Base-by-base conservation (phyloP, 2,888 invertebrate genomes). In the Dynastes hyllus region DNA sequence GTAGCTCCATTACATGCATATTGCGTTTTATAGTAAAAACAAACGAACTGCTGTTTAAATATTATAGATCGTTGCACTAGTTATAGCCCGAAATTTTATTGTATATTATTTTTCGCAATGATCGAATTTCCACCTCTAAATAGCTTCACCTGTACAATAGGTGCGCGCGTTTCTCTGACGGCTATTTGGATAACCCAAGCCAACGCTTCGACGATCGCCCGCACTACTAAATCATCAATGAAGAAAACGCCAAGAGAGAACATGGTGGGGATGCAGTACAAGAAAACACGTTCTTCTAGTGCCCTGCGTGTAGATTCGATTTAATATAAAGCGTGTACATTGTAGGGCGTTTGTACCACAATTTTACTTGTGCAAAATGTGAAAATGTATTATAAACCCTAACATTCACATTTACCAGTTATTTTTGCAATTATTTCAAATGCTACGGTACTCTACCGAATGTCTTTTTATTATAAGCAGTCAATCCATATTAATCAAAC, bases 151-250 rank as follows among this genome's bases (percentile, higher is more conserved):
- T 53, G 70, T 53, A 70, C 51, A 53, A 9, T 73, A 73, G 73
- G 37, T 73, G 73, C 73, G 71, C 73, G 37, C 78, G 58, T 71
- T 65, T 29, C 78, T 27, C 58, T 32, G 11, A n/a, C 55, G 65
- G 53, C 22, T 58, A 66, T 63, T 70, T 53, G 37, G 37, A 58
- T 58, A 73, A 61, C 13, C 73, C 73, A 73, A 73, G 58, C 73
- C 58, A 22, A 73, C 58, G 37, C 40, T 61, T 71, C 58, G 55
- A 73, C 73, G 58, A 58, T 73, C 58, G 65, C 66, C 73, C 51
- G 77, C 73, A 71, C 77, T 79, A 79, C 79, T 79, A 79, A 79
- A 79, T 79, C 79, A 79, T 79, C 79, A 79, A 79, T 79, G 79
- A 77, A 79, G 79, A 79, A 77, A 77, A 67, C 70, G 77, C 66